A percentile compares a stretch with the other conserved stretches of the same genome.
phyloP scores from a whole-genome alignment of 2,888 invertebrate genomes.

The Poecilus cupreus region DNA sequence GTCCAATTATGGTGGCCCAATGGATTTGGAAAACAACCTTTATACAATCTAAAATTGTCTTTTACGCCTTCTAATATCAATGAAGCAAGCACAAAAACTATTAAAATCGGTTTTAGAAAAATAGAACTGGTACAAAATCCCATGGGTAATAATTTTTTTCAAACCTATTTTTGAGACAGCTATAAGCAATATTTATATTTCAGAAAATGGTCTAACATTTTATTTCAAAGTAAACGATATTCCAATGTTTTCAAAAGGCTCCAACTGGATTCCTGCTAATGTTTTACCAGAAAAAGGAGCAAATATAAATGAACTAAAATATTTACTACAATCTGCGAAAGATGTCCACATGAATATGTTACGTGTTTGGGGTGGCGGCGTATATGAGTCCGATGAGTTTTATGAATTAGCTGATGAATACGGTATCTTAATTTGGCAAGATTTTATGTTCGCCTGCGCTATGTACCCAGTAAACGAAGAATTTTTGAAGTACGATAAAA shows the following conservation, averaged over 20 bases:
- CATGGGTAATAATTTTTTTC: slow-evolving; percentile 69
- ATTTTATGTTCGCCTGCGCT: slow-evolving; percentile 96
- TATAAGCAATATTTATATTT: slow-evolving; percentile 57
- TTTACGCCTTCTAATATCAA: slow-evolving; percentile 71
- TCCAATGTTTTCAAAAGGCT: slow-evolving; percentile 95
- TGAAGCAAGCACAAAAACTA: slow-evolving; percentile 72
- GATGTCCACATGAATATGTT: slow-evolving; percentile 93
- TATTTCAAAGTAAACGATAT: slow-evolving; percentile 90
- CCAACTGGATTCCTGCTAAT: slow-evolving; percentile 94
- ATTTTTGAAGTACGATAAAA: slow-evolving; percentile 78
- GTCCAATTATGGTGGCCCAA: slow-evolving; percentile 95
- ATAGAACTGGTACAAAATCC: slow-evolving; percentile 87
- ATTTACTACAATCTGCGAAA: slow-evolving; percentile 81
- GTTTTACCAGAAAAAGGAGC: slow-evolving; percentile 86
- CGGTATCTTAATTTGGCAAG: slow-evolving; percentile 98
- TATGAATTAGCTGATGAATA: slow-evolving; percentile 90
- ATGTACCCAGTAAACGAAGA: slow-evolving; percentile 89
- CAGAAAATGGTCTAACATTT: slow-evolving; percentile 81
- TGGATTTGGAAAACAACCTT: slow-evolving; percentile 86
- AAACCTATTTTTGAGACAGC: not conserved
- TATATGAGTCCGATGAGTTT: slow-evolving; percentile 93
- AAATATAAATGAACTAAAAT: slow-evolving; percentile 76
- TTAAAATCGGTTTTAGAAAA: slow-evolving; percentile 89
- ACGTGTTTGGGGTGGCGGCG: slow-evolving; percentile 99
- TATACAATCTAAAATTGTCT: slow-evolving; percentile 81